Percentiles rank a stretch among this genome's conserved stretches.
phyloP scores from a whole-genome alignment of 2,113 vertebrate species.

The Coreoperca whiteheadi region DNA sequence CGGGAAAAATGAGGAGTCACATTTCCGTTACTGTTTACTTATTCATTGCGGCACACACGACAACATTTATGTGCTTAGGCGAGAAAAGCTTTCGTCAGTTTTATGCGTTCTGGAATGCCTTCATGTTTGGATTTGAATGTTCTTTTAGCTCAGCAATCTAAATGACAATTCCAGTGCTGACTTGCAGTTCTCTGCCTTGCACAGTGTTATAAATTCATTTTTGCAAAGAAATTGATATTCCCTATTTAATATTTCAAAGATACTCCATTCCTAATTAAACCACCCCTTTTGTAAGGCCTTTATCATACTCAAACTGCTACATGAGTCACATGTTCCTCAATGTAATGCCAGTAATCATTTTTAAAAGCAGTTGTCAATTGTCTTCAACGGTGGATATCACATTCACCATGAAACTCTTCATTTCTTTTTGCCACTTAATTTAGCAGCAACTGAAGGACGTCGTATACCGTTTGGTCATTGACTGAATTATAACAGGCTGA shows the following conservation, averaged over 20 bases:
- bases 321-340: conserved; percentile 14
- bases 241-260: conserved; percentile 51
- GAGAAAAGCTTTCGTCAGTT: conserved; percentile 30
- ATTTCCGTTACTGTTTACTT: conserved; percentile 44
- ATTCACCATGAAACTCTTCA: conserved; percentile 38
- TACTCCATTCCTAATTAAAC: conserved; percentile 41
- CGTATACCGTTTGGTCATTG: conserved; percentile 48
- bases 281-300: conserved; percentile 18
- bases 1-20: conserved; percentile 37
- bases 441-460: conserved; percentile 43
- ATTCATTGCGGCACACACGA: conserved; percentile 33
- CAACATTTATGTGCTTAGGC: conserved; percentile 29
- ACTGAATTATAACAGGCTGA: conserved; percentile 62
- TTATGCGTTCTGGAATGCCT: conserved; percentile 39
- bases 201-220: conserved; percentile 42
- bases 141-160: conserved; percentile 42
- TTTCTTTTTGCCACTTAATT: conserved; percentile 55
- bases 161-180: conserved; percentile 46
- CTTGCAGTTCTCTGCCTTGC: conserved; percentile 36
- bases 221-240: conserved; percentile 38
- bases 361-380: conserved; percentile 31
- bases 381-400: conserved; percentile 22
- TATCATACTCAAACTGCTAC: conserved; percentile 40
- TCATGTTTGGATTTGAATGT: conserved; percentile 50
- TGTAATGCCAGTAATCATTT: conserved; percentile 38